Percentiles rank a stretch among this genome's conserved stretches.
These are phyloP conservation scores for Drosophila stalkeri DNA, from an alignment of 2,888 invertebrate species.

Conservation along the genomic window DNA sequence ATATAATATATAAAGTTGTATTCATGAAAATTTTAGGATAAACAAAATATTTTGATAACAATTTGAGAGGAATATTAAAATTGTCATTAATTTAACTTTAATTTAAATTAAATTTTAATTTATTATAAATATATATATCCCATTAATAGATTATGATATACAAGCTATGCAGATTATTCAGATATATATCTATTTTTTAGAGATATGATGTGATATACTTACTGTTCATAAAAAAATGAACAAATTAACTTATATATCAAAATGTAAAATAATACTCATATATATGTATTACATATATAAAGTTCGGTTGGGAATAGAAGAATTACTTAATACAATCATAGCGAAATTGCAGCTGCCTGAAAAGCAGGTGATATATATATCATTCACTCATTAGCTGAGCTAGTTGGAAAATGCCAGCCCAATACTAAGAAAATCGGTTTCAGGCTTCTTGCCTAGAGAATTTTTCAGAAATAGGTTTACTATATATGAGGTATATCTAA, in stretches of 20 bases:
- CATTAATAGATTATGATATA: too few relatives aligned
- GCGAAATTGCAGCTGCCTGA: constrained; percentile 16
- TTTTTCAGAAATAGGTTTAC: neutral
- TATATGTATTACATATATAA: neutral
- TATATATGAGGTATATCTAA: neutral
- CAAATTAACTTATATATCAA: neutral
- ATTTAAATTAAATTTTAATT: too few relatives aligned
- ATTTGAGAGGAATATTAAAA: neutral
- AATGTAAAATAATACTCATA: neutral
- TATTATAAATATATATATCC: too few relatives aligned
- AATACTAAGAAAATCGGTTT: constrained; percentile 10
- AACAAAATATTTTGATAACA: neutral
- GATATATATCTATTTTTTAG: neutral
- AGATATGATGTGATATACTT: too few relatives aligned
- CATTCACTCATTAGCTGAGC: constrained; percentile 13
- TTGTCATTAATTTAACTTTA: neutral
- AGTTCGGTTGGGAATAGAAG: neutral
- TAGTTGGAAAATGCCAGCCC: neutral
- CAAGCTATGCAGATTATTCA: neutral
- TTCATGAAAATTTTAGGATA: neutral
- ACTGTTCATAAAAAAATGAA: neutral
- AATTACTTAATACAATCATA: neutral
- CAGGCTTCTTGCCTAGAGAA: neutral
- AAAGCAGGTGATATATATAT: constrained; percentile 15
- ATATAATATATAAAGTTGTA: neutral